Evolutionary conservation across 1,140 invertebrate species (phyloP).

Genomic region (Tigriopus japonicus): DNA sequence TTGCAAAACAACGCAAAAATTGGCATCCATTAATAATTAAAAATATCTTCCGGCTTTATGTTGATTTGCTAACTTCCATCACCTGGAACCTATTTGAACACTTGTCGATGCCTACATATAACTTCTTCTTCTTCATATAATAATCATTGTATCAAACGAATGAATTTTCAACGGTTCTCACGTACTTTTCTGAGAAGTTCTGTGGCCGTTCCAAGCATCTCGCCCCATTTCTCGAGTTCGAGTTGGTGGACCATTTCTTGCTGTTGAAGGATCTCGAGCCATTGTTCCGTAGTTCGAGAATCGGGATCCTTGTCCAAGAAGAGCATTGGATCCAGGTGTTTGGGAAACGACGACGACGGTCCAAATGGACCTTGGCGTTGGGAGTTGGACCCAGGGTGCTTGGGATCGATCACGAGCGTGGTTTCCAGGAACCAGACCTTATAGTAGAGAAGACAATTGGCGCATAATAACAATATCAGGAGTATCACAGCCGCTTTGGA

Average conservation of each 20-base stretch:
- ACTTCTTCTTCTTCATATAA: too few species aligned
- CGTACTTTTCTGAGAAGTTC: neutral
- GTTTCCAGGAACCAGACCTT: neutral
- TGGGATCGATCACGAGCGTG: neutral
- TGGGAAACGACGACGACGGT: too few species aligned
- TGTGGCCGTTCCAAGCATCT: neutral
- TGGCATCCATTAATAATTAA: too few species aligned
- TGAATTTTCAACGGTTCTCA: neutral
- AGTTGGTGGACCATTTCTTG: neutral
- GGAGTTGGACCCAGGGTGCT: neutral
- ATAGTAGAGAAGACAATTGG: neutral
- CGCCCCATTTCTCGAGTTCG: neutral
- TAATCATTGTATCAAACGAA: too few species aligned
- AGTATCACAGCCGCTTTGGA: neutral
- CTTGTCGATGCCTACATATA: too few species aligned
- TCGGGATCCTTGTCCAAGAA: neutral
- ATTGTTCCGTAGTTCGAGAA: neutral
- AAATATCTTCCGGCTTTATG: too few species aligned
- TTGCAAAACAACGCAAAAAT: too few species aligned
- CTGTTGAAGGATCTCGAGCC: neutral
- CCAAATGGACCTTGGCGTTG: neutral
- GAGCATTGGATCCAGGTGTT: too few species aligned
- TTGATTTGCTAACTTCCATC: too few species aligned
- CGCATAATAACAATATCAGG: neutral
- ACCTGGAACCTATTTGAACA: too few species aligned